Evolutionary conservation across 2,888 invertebrate genomes (phyloP).

Genomic region (Xylophagus ater): DNA sequence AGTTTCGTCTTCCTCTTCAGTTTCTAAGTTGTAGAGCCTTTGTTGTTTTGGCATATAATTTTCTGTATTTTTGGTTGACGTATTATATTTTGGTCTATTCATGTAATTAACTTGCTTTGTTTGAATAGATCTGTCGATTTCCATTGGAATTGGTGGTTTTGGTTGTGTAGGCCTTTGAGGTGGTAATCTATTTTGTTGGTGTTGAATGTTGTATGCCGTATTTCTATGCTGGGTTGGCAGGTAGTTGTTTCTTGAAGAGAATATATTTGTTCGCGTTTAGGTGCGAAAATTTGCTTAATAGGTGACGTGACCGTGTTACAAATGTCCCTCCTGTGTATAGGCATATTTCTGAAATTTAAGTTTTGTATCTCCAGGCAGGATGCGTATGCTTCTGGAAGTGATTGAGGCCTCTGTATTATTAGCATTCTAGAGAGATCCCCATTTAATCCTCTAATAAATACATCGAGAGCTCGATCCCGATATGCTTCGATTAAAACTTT

Average conservation of each 20-base stretch:
- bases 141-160: too few relatives aligned
- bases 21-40: too few relatives aligned
- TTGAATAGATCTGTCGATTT: too few relatives aligned
- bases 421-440: constrained; percentile 12
- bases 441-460: constrained; percentile 5
- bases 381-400: constrained; percentile 14
- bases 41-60: too few relatives aligned
- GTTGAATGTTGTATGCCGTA: constrained; percentile 5
- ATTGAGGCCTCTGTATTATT: constrained; percentile 13
- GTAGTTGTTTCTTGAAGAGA: too few relatives aligned
- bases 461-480: constrained; percentile 2
- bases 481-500: constrained; percentile 11
- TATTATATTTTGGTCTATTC: too few relatives aligned
- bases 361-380: constrained; percentile 12
- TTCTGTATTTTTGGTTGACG: too few relatives aligned
- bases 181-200: too few relatives aligned
- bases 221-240: background rate
- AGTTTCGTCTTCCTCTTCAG: too few relatives aligned
- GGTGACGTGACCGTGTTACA: background rate
- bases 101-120: too few relatives aligned
- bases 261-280: background rate
- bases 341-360: constrained; percentile 2
- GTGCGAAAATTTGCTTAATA: background rate
- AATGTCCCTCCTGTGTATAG: background rate
- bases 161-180: too few relatives aligned